These are phyloP conservation scores for Lepus americanus DNA, from an alignment of 2,113 vertebrate species.

Conservation along the genomic window DNA sequence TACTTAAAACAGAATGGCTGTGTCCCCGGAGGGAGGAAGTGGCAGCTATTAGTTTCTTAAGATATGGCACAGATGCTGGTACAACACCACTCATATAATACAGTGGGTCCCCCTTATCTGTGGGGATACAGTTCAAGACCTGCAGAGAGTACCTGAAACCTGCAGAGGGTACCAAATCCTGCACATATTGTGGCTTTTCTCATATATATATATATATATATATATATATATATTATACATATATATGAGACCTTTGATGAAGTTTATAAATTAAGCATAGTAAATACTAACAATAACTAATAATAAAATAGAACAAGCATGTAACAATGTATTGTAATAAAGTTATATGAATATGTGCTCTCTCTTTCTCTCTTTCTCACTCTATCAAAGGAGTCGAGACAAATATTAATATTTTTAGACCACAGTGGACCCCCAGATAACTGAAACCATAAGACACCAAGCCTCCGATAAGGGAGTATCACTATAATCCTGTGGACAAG, in stretches of 20 bases:
- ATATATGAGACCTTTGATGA: too few relatives aligned
- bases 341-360: neutral
- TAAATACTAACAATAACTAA: neutral
- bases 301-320: neutral
- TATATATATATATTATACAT: too few relatives aligned
- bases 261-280: neutral
- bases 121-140: neutral
- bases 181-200: neutral
- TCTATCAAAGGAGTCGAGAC: neutral
- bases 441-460: neutral
- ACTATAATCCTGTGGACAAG: too few relatives aligned
- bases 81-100: too few relatives aligned
- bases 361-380: neutral
- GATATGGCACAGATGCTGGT: neutral
- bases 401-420: neutral
- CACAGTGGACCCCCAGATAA: neutral
- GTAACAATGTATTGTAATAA: neutral
- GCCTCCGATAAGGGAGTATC: neutral
- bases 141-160: neutral
- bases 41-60: neutral
- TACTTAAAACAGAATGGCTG: neutral
- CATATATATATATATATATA: neutral
- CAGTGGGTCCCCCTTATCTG: too few relatives aligned
- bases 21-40: neutral
- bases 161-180: neutral